phyloP scores from a whole-genome alignment of 2,113 vertebrate species.

The Sminthopsis crassicaudata region DNA sequence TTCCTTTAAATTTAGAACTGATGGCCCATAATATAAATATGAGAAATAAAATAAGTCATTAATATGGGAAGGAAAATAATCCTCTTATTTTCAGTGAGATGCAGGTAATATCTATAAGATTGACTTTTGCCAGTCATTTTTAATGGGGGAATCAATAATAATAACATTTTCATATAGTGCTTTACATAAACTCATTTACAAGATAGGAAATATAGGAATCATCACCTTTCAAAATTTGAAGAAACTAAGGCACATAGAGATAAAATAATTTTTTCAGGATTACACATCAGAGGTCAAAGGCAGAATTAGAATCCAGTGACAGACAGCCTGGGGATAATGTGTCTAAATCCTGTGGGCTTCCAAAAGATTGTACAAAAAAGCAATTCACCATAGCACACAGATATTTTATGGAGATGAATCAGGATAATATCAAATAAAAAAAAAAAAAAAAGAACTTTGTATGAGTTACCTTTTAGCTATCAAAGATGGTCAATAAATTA shows the following conservation, averaged over 20 bases:
- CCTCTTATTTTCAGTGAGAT: constrained; percentile 13
- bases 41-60: background rate
- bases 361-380: background rate
- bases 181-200: background rate
- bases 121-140: constrained; percentile 4
- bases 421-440: background rate
- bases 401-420: background rate
- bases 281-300: background rate
- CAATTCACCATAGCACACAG: background rate
- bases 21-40: background rate
- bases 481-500: too few relatives aligned
- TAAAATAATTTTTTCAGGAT: background rate
- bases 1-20: constrained; percentile 11
- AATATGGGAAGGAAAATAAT: background rate
- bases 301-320: background rate
- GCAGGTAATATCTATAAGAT: background rate
- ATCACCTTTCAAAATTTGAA: background rate
- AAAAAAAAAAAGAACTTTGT: too few relatives aligned
- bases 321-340: too few relatives aligned
- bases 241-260: background rate
- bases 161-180: background rate
- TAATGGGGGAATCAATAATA: background rate
- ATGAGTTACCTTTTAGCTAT: too few relatives aligned
- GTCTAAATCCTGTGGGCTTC: background rate
- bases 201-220: background rate